Conservation (phyloP, 2,113 vertebrate genomes). For the Oreotrochilus melanogaster region DNA sequence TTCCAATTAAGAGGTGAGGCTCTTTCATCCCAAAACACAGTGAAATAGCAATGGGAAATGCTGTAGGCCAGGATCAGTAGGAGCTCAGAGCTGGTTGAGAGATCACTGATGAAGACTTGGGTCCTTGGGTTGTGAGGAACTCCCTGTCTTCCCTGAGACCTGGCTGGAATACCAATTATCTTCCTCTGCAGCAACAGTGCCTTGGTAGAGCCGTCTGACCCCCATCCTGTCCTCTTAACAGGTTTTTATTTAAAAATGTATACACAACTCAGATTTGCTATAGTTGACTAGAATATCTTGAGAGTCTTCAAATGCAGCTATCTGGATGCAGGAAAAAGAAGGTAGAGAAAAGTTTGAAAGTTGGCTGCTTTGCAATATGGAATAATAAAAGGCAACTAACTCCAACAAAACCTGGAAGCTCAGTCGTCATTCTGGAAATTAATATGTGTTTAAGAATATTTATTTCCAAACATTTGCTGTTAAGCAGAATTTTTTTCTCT, state of each 20-base stretch:
- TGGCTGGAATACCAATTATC: neutral
- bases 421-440: slow-evolving; percentile 58
- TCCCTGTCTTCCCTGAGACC: neutral
- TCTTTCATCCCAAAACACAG: neutral
- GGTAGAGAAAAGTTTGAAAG: neutral
- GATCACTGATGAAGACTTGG: neutral
- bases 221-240: neutral
- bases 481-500: slow-evolving; percentile 1
- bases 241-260: neutral
- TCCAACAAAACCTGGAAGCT: slow-evolving; percentile 72
- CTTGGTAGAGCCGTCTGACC: neutral
- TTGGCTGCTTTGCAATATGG: neutral
- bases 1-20: neutral
- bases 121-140: neutral
- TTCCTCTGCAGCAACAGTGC: neutral
- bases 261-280: neutral
- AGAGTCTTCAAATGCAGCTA: neutral
- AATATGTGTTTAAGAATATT: slow-evolving; percentile 71
- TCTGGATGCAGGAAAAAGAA: neutral
- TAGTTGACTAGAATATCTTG: neutral
- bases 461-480: slow-evolving; percentile 70
- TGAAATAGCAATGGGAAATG: neutral
- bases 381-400: slow-evolving; percentile 23
- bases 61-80: neutral
- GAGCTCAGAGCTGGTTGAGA: neutral